Percentiles rank a stretch among this genome's conserved stretches.
These are phyloP conservation scores for Nasalis larvatus DNA, from an alignment of 2,113 vertebrate genomes.

Conservation along the genomic window DNA sequence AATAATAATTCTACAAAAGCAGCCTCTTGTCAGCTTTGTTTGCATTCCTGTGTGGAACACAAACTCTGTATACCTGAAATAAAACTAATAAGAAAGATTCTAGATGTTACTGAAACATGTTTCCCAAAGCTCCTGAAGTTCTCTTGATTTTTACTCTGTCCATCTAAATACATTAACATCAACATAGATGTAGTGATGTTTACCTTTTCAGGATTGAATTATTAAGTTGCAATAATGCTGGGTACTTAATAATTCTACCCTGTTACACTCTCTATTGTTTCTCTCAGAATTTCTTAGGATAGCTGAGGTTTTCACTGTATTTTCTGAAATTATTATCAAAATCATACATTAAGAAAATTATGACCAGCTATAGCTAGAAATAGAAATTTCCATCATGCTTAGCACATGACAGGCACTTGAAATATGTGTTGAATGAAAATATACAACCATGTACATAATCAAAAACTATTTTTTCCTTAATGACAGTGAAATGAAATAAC, in stretches of 20 bases:
- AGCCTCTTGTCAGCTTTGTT: background rate
- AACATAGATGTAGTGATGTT: background rate
- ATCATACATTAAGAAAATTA: background rate
- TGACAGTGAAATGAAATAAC: background rate
- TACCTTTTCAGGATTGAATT: background rate
- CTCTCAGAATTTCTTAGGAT: background rate
- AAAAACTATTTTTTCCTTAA: background rate
- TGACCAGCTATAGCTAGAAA: background rate
- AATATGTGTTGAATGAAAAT: background rate
- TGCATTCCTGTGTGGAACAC: background rate
- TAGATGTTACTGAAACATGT: background rate
- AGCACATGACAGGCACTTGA: background rate
- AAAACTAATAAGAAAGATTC: background rate
- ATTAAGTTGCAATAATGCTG: background rate
- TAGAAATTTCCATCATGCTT: background rate
- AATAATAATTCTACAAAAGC: background rate
- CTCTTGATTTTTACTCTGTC: background rate
- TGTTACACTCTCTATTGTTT: background rate
- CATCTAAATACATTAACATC: background rate
- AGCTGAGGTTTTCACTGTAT: background rate
- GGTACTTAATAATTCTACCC: background rate
- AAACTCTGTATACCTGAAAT: background rate
- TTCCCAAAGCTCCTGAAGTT: background rate
- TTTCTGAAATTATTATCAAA: background rate
- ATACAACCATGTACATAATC: background rate